phyloP scores from a whole-genome alignment of 2,888 invertebrate species.

The Trileptium ribeirensis region DNA sequence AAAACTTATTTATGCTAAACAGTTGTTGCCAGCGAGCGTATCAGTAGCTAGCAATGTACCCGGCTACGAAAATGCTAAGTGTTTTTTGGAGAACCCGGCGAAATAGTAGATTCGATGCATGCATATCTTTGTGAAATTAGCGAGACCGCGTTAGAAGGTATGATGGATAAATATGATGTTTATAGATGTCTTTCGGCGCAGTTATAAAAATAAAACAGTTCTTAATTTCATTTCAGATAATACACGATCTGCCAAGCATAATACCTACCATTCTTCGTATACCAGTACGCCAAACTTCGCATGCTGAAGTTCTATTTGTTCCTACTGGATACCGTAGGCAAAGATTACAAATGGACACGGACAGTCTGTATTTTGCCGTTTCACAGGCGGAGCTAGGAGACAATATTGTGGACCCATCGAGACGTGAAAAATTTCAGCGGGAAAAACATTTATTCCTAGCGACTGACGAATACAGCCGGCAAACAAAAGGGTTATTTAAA shows the following conservation, averaged over 20 bases:
- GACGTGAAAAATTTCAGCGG: background rate
- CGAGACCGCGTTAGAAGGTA: too few species aligned
- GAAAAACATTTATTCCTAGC: background rate
- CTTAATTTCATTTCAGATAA: too few species aligned
- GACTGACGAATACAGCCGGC: background rate
- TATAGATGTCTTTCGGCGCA: too few species aligned
- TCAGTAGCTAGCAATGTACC: constrained; percentile 11
- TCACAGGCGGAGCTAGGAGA: background rate
- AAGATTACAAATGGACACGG: constrained; percentile 7
- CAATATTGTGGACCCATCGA: background rate
- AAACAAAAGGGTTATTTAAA: background rate
- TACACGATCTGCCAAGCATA: too few species aligned
- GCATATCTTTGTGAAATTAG: constrained; percentile 7
- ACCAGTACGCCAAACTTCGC: background rate
- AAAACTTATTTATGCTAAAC: background rate
- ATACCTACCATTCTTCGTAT: constrained; percentile 9
- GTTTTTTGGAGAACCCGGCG: background rate
- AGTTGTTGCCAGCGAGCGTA: background rate
- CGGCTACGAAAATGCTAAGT: background rate
- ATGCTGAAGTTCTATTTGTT: constrained; percentile 1
- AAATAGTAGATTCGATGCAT: background rate
- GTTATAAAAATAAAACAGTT: too few species aligned
- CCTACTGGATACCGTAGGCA: background rate
- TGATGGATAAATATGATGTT: too few species aligned
- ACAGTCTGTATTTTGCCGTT: background rate